Evolutionary conservation across 2,113 vertebrate genomes (phyloP).

Genomic region (Suncus etruscus): DNA sequence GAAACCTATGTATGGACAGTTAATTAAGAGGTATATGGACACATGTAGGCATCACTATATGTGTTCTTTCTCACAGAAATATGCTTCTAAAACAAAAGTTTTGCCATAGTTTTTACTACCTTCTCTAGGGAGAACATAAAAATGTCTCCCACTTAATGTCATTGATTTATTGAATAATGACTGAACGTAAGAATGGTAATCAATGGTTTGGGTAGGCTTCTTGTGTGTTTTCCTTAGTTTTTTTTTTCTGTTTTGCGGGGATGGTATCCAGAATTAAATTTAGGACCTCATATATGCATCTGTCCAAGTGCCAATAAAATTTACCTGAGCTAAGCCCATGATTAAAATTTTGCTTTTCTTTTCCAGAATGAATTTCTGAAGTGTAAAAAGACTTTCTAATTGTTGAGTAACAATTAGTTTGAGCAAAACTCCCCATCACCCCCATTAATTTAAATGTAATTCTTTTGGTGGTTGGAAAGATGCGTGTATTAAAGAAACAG

Average conservation of each 20-base stretch:
- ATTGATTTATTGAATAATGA: constrained; percentile 43
- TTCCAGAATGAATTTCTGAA: neutral
- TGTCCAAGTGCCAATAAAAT: neutral
- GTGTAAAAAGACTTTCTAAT: constrained; percentile 5
- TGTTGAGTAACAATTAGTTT: constrained; percentile 52
- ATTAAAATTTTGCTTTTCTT: constrained; percentile 1
- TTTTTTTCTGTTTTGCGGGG: too few species aligned
- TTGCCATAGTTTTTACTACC: neutral
- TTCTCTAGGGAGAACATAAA: neutral
- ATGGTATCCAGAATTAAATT: too few species aligned
- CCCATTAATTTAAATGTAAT: constrained; percentile 48
- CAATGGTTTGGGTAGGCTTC: too few species aligned
- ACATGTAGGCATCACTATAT: too few species aligned
- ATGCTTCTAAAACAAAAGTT: neutral
- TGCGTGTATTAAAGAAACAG: constrained; percentile 65
- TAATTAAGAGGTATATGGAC: neutral
- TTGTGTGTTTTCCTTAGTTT: too few species aligned
- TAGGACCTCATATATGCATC: too few species aligned
- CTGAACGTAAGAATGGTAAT: neutral
- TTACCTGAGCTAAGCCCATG: constrained; percentile 12
- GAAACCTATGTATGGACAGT: too few species aligned
- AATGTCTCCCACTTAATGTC: constrained; percentile 13
- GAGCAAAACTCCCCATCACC: neutral
- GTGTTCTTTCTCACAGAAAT: neutral
- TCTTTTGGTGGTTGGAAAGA: constrained; percentile 51